Percentiles rank a stretch among this genome's conserved stretches.
Conservation (phyloP, 2,888 invertebrate genomes). For the Aplocera efformata region DNA sequence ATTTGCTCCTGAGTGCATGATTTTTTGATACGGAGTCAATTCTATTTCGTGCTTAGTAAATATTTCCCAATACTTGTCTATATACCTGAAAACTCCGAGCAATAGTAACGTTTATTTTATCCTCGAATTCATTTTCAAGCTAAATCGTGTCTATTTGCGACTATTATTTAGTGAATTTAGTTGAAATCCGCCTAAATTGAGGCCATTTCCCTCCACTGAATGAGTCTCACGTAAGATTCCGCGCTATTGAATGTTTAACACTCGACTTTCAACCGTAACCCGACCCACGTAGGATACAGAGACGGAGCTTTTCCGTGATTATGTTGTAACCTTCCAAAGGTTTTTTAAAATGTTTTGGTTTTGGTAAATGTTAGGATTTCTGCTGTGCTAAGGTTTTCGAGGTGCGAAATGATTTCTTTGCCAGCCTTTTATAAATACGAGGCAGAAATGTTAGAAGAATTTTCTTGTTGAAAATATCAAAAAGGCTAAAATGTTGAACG, state of each 20-base stretch:
- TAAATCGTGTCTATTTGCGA: constrained; percentile 28
- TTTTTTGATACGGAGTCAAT: constrained; percentile 1
- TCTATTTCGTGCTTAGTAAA: too few relatives aligned
- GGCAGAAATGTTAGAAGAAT: constrained; percentile 1
- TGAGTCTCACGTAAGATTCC: constrained; percentile 33
- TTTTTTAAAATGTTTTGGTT: constrained; percentile 22
- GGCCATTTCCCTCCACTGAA: constrained; percentile 38
- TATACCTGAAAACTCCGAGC: too few relatives aligned
- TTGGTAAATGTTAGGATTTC: constrained; percentile 26
- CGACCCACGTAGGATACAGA: constrained; percentile 5
- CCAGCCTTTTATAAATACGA: constrained; percentile 19
- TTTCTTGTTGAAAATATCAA: constrained; percentile 4
- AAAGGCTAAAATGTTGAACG: background rate
- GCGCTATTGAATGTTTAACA: constrained; percentile 18
- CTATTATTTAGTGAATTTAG: constrained; percentile 33
- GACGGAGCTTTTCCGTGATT: constrained; percentile 13
- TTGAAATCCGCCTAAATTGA: constrained; percentile 39
- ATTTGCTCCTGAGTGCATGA: constrained; percentile 2
- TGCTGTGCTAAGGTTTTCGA: constrained; percentile 21
- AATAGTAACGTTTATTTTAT: constrained; percentile 11
- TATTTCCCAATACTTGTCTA: too few relatives aligned
- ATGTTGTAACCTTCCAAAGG: constrained; percentile 22
- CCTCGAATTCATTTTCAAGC: constrained; percentile 18
- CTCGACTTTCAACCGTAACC: constrained; percentile 16
- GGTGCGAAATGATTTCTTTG: constrained; percentile 27